Percentiles rank a stretch among this genome's conserved stretches.
Evolutionary conservation across 2,888 invertebrate species (phyloP).

Genomic region (Monopis laevigella): DNA sequence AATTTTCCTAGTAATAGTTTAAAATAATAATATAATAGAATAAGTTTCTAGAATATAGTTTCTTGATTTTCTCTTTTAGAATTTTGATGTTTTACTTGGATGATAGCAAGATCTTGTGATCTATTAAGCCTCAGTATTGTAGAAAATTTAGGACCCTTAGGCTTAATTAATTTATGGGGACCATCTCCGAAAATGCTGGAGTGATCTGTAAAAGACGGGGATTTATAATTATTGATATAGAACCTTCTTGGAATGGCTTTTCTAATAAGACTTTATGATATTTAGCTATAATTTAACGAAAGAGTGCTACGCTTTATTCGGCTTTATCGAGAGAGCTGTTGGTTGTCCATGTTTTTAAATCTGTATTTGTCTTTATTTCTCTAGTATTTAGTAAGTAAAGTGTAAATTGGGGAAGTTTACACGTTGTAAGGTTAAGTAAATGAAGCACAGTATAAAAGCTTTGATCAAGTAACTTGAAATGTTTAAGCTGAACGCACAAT

Average conservation of each 20-base stretch:
- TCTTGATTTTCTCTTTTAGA: slow-evolving; percentile 7
- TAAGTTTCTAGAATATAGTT: slow-evolving; percentile 8
- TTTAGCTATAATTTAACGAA: slow-evolving; percentile 38
- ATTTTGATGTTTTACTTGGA: slow-evolving; percentile 35
- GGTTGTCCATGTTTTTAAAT: slow-evolving; percentile 19
- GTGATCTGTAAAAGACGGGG: slow-evolving; percentile 31
- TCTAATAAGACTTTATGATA: slow-evolving; percentile 39
- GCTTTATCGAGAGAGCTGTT: slow-evolving; percentile 39
- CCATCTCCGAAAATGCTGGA: slow-evolving; percentile 47
- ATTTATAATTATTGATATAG: not conserved
- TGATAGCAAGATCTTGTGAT: slow-evolving; percentile 49
- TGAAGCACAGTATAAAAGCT: slow-evolving; percentile 34
- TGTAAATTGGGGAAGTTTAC: slow-evolving; percentile 66
- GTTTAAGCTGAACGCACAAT: slow-evolving; percentile 52
- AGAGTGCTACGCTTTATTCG: slow-evolving; percentile 1
- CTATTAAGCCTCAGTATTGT: slow-evolving; percentile 19
- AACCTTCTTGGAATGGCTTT: slow-evolving; percentile 21
- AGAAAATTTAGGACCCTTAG: slow-evolving; percentile 19
- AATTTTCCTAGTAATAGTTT: slow-evolving; percentile 37
- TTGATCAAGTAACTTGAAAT: slow-evolving; percentile 34
- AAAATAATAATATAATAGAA: slow-evolving; percentile 7
- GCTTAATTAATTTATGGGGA: slow-evolving; percentile 48
- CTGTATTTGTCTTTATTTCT: not conserved
- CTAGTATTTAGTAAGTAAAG: slow-evolving; percentile 23
- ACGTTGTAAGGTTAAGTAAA: slow-evolving; percentile 37